phyloP scores from a whole-genome alignment of 2,888 invertebrate genomes.

The Octonoba sinensis region DNA sequence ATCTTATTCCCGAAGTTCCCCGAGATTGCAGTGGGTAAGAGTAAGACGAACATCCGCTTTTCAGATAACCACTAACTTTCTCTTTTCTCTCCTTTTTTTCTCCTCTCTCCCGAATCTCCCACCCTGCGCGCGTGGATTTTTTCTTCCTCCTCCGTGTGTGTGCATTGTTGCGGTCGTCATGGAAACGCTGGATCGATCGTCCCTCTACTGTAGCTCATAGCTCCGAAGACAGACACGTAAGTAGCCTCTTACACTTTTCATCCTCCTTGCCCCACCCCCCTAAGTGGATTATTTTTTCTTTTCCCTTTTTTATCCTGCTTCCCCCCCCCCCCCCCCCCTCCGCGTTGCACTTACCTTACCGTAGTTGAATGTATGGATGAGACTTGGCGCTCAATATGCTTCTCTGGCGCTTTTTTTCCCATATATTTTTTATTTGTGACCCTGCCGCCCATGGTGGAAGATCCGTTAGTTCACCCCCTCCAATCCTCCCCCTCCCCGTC shows the following conservation, averaged over 20 bases:
- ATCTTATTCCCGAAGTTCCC: conserved; percentile 54
- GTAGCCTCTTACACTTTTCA: conserved; percentile 64
- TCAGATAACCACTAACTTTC: conserved; percentile 65
- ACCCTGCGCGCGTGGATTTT: conserved; percentile 49
- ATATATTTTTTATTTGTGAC: conserved; percentile 25
- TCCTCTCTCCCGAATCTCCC: conserved; percentile 22
- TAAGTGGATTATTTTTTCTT: conserved; percentile 63
- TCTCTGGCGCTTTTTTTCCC: conserved; percentile 48
- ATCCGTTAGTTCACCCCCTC: conserved; percentile 27
- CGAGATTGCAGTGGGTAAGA: conserved; percentile 64
- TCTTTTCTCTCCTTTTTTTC: conserved; percentile 39
- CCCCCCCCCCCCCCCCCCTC: conserved; percentile 2
- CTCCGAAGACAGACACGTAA: conserved; percentile 66
- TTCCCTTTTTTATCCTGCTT: not conserved
- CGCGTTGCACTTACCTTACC: conserved; percentile 28
- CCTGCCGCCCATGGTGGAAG: conserved; percentile 1
- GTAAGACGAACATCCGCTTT: conserved; percentile 64
- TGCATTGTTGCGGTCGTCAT: conserved; percentile 59
- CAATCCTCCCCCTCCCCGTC: conserved; percentile 2
- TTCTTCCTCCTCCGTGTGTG: conserved; percentile 39
- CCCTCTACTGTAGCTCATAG: conserved; percentile 63
- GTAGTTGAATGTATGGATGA: conserved; percentile 54
- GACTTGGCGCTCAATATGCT: conserved; percentile 62
- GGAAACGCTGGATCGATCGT: conserved; percentile 52
- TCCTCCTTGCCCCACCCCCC: conserved; percentile 45